Evolutionary conservation across 2,888 invertebrate genomes (phyloP).

Genomic region (Synanthedon tipuliformis): DNA sequence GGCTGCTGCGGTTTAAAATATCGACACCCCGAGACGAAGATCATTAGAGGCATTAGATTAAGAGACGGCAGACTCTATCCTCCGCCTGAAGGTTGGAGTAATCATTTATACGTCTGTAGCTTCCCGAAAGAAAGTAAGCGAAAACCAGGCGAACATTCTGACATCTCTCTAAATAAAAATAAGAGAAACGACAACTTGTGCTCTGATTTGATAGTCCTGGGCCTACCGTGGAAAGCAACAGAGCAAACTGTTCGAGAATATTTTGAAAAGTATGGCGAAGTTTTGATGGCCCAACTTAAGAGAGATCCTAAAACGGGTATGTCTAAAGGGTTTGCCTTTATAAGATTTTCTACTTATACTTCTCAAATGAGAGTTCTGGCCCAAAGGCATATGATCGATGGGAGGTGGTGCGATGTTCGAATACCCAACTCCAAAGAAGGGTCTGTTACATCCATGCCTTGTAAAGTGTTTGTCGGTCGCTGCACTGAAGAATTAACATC

Average conservation of each 20-base stretch:
- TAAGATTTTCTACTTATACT: slow-evolving; percentile 94
- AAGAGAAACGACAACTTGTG: slow-evolving; percentile 94
- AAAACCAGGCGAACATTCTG: slow-evolving; percentile 90
- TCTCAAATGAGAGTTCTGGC: slow-evolving; percentile 94
- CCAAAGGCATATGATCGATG: slow-evolving; percentile 96
- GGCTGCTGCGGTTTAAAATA: slow-evolving; percentile 97
- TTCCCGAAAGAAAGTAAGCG: slow-evolving; percentile 94
- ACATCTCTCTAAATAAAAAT: slow-evolving; percentile 89
- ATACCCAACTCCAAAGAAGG: slow-evolving; percentile 95
- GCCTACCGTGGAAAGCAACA: slow-evolving; percentile 97
- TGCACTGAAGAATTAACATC: slow-evolving; percentile 85
- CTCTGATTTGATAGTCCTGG: slow-evolving; percentile 98
- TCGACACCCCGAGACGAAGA: slow-evolving; percentile 91
- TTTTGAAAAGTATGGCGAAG: slow-evolving; percentile 97
- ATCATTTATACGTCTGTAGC: slow-evolving; percentile 80
- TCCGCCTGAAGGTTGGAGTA: slow-evolving; percentile 90
- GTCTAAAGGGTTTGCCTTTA: slow-evolving; percentile 99
- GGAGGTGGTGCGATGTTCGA: slow-evolving; percentile 98
- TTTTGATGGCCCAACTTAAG: slow-evolving; percentile 97
- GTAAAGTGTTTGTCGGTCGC: slow-evolving; percentile 88
- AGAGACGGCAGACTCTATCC: slow-evolving; percentile 93
- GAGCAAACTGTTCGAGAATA: slow-evolving; percentile 96
- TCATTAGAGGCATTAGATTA: slow-evolving; percentile 89
- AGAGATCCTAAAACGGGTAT: slow-evolving; percentile 91
- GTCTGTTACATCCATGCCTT: slow-evolving; percentile 77